Conservation (phyloP, 2,113 vertebrate species). For the Trematocara zebra region DNA sequence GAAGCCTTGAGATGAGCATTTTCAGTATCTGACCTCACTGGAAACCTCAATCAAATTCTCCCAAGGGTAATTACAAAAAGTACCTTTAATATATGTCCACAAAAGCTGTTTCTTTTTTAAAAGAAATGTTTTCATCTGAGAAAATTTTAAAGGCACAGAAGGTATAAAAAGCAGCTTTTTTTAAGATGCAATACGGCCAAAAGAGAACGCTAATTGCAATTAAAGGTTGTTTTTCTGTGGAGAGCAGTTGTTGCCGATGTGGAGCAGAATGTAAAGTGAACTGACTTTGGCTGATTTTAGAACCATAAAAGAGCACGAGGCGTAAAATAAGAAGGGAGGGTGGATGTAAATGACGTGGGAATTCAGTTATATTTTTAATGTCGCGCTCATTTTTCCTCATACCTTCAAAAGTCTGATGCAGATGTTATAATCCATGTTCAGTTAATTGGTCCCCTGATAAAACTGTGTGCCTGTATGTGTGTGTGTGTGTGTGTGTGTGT, state of each 20-base stretch:
- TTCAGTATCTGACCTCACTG: background rate
- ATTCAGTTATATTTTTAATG: conserved; percentile 16
- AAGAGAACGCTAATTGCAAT: background rate
- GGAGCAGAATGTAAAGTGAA: background rate
- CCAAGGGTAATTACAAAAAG: background rate
- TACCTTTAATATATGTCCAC: background rate
- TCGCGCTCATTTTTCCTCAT: conserved; percentile 33
- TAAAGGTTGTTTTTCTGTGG: background rate
- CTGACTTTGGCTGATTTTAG: background rate
- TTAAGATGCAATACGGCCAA: accelerated
- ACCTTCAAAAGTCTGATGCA: conserved; percentile 10
- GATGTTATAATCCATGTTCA: conserved; percentile 37
- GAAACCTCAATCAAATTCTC: background rate
- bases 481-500: background rate
- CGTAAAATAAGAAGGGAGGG: background rate
- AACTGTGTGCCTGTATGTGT: conserved; percentile 25
- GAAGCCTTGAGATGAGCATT: background rate
- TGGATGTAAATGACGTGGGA: background rate
- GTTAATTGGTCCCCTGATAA: conserved; percentile 20
- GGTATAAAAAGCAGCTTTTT: background rate
- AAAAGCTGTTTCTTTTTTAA: background rate
- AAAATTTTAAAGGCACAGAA: background rate
- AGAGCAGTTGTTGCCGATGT: background rate
- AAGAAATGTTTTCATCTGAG: background rate
- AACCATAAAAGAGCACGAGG: background rate